These are phyloP conservation scores for Macrobrachium nipponense DNA, from an alignment of 1,140 invertebrate genomes.

Conservation along the genomic window DNA sequence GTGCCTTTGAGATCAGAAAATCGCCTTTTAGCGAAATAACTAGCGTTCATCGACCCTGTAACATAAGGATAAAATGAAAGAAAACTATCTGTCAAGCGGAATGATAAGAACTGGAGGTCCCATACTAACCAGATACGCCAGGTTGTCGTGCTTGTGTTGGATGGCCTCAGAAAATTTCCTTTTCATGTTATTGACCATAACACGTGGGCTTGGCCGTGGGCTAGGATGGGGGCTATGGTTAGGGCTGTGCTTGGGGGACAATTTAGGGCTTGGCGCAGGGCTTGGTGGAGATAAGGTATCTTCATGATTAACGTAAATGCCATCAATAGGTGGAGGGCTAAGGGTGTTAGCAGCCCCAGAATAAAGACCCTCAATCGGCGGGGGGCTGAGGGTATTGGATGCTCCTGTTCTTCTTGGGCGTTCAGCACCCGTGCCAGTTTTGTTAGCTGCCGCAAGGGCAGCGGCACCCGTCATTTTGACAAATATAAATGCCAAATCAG, in stretches of 20 bases:
- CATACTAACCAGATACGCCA: slow-evolving; percentile 14
- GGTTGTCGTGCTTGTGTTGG: background rate
- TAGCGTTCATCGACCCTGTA: too few species aligned
- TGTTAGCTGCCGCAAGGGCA: background rate
- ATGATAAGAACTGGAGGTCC: too few species aligned
- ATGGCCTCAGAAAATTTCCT: slow-evolving; percentile 17
- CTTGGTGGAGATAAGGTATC: background rate
- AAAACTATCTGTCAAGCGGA: too few species aligned
- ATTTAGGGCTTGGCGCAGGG: background rate
- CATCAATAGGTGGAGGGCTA: too few species aligned
- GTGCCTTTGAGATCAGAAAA: too few species aligned
- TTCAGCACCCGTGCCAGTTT: background rate
- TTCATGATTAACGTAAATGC: background rate
- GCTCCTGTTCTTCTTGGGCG: background rate
- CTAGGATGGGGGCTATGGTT: slow-evolving; percentile 1
- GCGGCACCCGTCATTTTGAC: slow-evolving; percentile 1
- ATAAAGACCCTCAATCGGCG: background rate
- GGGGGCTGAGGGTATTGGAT: background rate
- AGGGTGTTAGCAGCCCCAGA: background rate
- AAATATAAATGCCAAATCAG: too few species aligned
- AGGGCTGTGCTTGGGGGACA: background rate
- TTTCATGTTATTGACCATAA: slow-evolving; percentile 10
- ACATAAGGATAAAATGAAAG: too few species aligned
- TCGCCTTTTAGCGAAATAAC: too few species aligned
- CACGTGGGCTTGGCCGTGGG: background rate